A percentile compares a stretch with the other conserved stretches of the same genome.
These are phyloP conservation scores for Prochilodus magdalenae DNA, from an alignment of 2,113 vertebrate species.

Conservation along the genomic window DNA sequence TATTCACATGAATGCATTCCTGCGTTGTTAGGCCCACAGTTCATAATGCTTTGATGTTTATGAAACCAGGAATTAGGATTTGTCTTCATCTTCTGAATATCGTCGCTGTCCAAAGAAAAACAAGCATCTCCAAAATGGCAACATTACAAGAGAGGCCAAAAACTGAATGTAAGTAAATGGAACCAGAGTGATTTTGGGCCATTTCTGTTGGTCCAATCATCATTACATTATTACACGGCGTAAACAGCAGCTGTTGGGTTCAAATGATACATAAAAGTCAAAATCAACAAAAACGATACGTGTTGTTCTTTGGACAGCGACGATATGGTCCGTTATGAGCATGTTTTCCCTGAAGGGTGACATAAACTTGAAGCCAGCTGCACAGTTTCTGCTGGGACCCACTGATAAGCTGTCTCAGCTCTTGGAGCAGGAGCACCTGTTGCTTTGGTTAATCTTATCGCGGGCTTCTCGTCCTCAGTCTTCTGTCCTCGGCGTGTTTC, in stretches of 20 bases:
- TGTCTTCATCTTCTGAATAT: background rate
- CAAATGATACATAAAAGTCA: too few species aligned
- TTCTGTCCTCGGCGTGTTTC: slow-evolving; percentile 13
- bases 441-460: slow-evolving; percentile 19
- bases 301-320: too few species aligned
- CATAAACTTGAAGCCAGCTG: background rate
- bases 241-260: too few species aligned
- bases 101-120: too few species aligned
- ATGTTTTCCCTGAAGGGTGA: background rate
- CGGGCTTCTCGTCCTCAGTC: background rate
- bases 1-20: background rate
- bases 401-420: background rate
- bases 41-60: background rate
- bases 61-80: background rate
- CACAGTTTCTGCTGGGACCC: background rate
- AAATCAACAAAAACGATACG: too few species aligned
- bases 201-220: too few species aligned
- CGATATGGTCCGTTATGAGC: background rate
- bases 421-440: slow-evolving; percentile 37
- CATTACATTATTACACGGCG: too few species aligned
- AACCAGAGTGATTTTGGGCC: too few species aligned
- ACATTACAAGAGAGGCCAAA: too few species aligned
- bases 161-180: too few species aligned
- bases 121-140: too few species aligned
- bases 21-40: background rate